Evolutionary conservation across 1,140 invertebrate genomes (phyloP).

Genomic region (Linepithema humile): DNA sequence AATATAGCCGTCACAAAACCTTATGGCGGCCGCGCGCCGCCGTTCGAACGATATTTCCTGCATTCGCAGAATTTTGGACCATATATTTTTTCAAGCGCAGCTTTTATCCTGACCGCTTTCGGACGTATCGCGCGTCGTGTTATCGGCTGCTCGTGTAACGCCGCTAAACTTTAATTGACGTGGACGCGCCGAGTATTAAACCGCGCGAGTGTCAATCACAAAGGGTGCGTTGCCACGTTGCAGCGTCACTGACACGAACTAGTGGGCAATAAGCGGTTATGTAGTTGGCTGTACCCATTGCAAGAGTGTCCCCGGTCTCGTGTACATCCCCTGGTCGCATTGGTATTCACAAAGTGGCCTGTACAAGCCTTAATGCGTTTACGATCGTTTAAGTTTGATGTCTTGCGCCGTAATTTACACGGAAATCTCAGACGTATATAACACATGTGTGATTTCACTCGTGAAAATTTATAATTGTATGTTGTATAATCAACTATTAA

Average conservation of each 20-base stretch:
- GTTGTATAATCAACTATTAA: slow-evolving; percentile 7
- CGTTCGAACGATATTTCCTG: slow-evolving; percentile 1
- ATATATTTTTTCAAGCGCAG: slow-evolving; percentile 39
- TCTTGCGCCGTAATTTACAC: slow-evolving; percentile 8
- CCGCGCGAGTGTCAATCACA: slow-evolving; percentile 72
- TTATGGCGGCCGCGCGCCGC: not conserved
- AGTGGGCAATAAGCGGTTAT: slow-evolving; percentile 69
- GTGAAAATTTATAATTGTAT: not conserved
- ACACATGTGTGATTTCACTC: not conserved
- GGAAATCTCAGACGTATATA: not conserved
- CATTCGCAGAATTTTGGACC: slow-evolving; percentile 13
- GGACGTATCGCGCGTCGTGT: slow-evolving; percentile 31
- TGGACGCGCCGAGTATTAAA: slow-evolving; percentile 69
- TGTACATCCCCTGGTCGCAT: slow-evolving; percentile 71
- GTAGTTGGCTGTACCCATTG: slow-evolving; percentile 57
- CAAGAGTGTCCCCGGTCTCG: slow-evolving; percentile 55
- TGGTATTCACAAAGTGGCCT: slow-evolving; percentile 79
- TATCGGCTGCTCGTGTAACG: slow-evolving; percentile 46
- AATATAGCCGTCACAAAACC: slow-evolving; percentile 12
- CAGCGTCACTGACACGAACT: slow-evolving; percentile 58
- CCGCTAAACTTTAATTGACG: slow-evolving; percentile 71
- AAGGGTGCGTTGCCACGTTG: slow-evolving; percentile 68
- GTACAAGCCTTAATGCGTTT: slow-evolving; percentile 48
- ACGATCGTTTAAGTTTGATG: slow-evolving; percentile 13
- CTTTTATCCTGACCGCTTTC: slow-evolving; percentile 20